phyloP scores from a whole-genome alignment of 2,888 invertebrate species.

The Atethmia centrago region DNA sequence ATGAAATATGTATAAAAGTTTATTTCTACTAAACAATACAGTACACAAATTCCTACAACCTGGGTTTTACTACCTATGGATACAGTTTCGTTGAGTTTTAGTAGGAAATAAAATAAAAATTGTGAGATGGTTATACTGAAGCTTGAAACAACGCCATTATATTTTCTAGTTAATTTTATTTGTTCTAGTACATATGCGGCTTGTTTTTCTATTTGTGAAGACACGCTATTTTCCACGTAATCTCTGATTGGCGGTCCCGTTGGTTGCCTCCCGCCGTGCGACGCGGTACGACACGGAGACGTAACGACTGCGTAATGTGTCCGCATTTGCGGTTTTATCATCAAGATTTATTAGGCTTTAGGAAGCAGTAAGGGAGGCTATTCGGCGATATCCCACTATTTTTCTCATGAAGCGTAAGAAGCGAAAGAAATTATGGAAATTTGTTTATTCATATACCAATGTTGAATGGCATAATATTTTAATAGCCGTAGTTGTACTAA shows the following conservation, averaged over 20 bases:
- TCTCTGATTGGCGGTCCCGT: constrained; percentile 83
- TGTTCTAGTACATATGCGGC: constrained; percentile 61
- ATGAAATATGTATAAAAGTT: constrained; percentile 42
- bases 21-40: constrained; percentile 53
- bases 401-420: constrained; percentile 8
- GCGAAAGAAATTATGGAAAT: background rate
- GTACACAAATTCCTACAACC: constrained; percentile 48
- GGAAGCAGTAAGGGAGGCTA: constrained; percentile 21
- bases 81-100: constrained; percentile 44
- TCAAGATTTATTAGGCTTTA: constrained; percentile 51
- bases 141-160: constrained; percentile 33
- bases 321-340: constrained; percentile 46
- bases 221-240: constrained; percentile 81
- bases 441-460: background rate
- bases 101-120: constrained; percentile 35
- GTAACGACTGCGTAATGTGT: constrained; percentile 58
- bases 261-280: constrained; percentile 71
- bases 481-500: too few relatives aligned
- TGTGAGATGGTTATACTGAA: constrained; percentile 32
- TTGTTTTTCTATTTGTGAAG: constrained; percentile 68
- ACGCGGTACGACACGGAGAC: constrained; percentile 45
- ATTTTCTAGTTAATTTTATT: constrained; percentile 55
- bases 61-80: constrained; percentile 27
- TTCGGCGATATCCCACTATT: background rate
- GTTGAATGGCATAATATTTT: background rate